phyloP scores from a whole-genome alignment of 2,113 vertebrate species.

The Furnarius figulus region DNA sequence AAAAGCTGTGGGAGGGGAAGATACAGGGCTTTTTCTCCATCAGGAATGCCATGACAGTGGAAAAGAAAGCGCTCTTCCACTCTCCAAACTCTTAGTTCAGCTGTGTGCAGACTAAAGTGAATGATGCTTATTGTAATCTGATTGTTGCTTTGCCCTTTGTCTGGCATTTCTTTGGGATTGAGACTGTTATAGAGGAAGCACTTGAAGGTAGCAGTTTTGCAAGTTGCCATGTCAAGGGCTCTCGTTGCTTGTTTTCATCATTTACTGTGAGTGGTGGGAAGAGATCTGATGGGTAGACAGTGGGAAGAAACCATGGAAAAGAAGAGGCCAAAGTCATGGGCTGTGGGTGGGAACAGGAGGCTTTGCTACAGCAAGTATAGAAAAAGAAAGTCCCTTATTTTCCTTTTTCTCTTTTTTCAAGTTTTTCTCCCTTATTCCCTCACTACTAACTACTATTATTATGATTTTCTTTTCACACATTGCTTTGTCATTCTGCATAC shows the following conservation, averaged over 20 bases:
- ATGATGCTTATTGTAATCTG: background rate
- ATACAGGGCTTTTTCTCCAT: background rate
- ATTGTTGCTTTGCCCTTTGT: background rate
- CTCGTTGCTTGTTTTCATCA: background rate
- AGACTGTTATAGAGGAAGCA: background rate
- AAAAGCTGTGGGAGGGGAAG: background rate
- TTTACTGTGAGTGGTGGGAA: background rate
- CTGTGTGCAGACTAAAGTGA: background rate
- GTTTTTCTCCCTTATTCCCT: background rate
- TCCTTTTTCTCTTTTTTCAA: background rate
- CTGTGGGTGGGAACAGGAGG: background rate
- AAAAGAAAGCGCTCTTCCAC: background rate
- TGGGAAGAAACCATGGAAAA: background rate
- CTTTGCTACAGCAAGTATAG: background rate
- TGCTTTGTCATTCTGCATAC: background rate
- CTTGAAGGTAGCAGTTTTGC: background rate
- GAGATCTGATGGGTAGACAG: background rate
- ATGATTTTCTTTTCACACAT: background rate
- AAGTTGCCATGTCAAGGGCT: background rate
- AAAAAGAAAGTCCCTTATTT: background rate
- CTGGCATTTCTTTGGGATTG: background rate
- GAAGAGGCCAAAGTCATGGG: background rate
- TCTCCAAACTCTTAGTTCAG: background rate
- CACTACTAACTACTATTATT: background rate
- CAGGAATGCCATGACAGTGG: background rate